Evolutionary conservation across 2,113 vertebrate species (phyloP).

Genomic region (Tragelaphus strepsiceros): DNA sequence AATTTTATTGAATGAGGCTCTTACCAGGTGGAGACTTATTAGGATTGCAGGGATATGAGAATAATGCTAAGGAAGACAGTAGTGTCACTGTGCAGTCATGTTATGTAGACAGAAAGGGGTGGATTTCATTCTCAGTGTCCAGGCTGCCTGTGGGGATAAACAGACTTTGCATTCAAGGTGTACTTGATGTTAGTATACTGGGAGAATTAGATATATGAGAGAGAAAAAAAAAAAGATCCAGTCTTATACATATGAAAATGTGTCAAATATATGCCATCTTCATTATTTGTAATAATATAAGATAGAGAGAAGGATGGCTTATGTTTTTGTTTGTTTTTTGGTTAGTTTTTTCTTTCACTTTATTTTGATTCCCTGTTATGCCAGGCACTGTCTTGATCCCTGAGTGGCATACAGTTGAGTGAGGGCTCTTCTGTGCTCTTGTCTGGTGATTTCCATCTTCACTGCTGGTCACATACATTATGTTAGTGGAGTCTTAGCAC

Average conservation of each 20-base stretch:
- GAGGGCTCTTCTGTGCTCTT: not conserved
- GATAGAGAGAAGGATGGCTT: not conserved
- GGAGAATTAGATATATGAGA: not conserved
- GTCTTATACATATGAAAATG: not conserved
- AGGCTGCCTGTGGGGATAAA: not conserved
- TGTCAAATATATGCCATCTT: not conserved
- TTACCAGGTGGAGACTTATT: not conserved
- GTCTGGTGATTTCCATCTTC: not conserved
- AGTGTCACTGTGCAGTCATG: not conserved
- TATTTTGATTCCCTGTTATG: not conserved
- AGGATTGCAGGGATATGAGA: not conserved
- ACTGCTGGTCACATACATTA: not conserved
- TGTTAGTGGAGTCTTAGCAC: not conserved
- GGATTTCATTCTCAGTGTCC: not conserved
- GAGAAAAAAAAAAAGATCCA: not conserved
- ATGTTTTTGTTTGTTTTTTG: not conserved
- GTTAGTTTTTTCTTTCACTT: not conserved
- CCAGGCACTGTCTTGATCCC: not conserved
- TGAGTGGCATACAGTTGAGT: not conserved
- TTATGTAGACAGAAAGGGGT: not conserved
- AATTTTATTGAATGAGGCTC: not conserved
- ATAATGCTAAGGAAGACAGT: not conserved
- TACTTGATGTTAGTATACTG: not conserved
- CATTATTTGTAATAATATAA: not conserved
- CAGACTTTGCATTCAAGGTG: not conserved